Evolutionary conservation across 2,797 vertebrate species (phyloP), one percentile per base, ranked within the genome.

Genomic region (Cygnus olor): DNA sequence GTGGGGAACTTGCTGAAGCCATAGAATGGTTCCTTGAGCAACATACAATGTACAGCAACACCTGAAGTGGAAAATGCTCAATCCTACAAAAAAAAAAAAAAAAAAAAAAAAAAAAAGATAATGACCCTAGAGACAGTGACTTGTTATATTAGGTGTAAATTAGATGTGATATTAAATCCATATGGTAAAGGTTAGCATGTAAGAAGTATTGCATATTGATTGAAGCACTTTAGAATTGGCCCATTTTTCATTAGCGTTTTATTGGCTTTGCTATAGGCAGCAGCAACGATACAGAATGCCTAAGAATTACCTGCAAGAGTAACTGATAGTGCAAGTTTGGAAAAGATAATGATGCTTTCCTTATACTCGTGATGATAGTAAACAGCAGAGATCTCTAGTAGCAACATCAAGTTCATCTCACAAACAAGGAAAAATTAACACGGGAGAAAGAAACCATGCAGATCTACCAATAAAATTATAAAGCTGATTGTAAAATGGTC

Each of bases 151-250:
- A 93, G 71, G 65, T 93, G 77, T 97, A 96, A 97, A 98, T 97
- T 96, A 96, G 81, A 94, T 53, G 83, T 93, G 93, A 96, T 97
- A 90, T 93, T 96, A 97, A 98, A 97, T 98, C 97, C 72, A 97
- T 96, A 97, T 87, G 88, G 95, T 95, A 96, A 97, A 90, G 76
- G 94, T 97, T 79, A 97, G 86, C 81, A 86, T 91, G 73, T 96
- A 97, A 97, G 74, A 91, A 92, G 83, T 89, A 95, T 90, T 94
- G 88, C 76, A 94, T 91, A 95, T 95, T 85, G 92, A 96, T 93
- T 7, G 7, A 83, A 89, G 81, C 38, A 87, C 90, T 81, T 94
- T 61, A 64, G 56, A 73, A 58, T 5, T 85, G 91, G 57, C 57
- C 86, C 66, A 83, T 84, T 95, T 97, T 97, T 96, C 94, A 97